Evolutionary conservation across 2,888 invertebrate species (phyloP), one percentile per base, ranked within the genome.

Genomic region (Drosophila dives): DNA sequence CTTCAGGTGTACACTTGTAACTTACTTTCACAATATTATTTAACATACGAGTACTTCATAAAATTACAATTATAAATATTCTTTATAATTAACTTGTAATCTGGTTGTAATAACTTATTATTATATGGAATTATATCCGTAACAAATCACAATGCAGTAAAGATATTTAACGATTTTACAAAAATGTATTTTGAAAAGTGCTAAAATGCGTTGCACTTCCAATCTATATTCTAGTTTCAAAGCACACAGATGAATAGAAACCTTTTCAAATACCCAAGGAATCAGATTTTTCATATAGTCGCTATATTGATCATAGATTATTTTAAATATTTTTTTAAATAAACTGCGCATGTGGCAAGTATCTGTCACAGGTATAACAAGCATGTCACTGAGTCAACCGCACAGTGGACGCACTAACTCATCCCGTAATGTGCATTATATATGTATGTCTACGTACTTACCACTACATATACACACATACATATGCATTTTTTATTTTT

Each of bases 401-500:
- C 45, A 53, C 26, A 42, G 33, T 20, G 26, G 60, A 36, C 20
- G 26, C 54, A 59, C 51, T 59, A 64, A 51, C 61, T 70, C 73
- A 66, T 54, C 58, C 45, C 60, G 56, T 67, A 81, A 75, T 81
- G 60, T 69, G 76, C 67, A 55, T 51, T 55, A 56, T 56, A 38
- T 26, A 29, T 54, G 6, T 36, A 26, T 26, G 12, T 49, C 0
- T 36, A 5, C 29, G 12, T 42, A 23, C 38, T 29, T 36, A 3
- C 6, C 36, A 32, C 8, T 34, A 7, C 17, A 38, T 38, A 4
- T 54, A 34, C 40, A 23, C 23, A 33, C 5, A 12, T 50, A 17
- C 6, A 10, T 34, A 5, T 17, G 0, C 10, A 23, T 23, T 17
- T 23, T 12, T 38, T 10, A 29, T 29, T 40, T 38, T 64, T 49